Base-by-base conservation (phyloP, 2,113 vertebrate species). In the Toxotes jaculatrix region DNA sequence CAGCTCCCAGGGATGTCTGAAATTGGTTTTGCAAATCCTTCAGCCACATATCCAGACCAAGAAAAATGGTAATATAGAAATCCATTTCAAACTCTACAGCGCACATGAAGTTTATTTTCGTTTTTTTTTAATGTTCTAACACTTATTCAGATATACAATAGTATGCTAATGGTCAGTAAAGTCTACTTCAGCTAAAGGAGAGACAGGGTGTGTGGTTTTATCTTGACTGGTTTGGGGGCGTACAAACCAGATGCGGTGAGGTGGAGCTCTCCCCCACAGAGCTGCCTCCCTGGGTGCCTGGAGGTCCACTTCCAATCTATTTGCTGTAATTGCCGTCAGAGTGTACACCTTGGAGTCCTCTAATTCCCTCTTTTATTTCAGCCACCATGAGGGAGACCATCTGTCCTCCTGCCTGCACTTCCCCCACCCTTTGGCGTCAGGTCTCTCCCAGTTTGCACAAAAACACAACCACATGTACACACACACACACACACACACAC, bases 301-400 rank as follows among this genome's bases (percentile, higher is more conserved):
- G 93, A 96, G 96, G 96, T 96, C 95, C 91, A 95, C 96, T 96
- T 97, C 96, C 96, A 97, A 98, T 98, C 97, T 97, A 97, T 98
- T 98, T 97, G 96, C 95, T 97, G 96, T 98, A 99, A 98, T 97
- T 98, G 96, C 96, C 96, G 96, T 98, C 96, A 95, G 95, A 96
- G 95, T 96, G 95, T 96, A 96, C 97, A 97, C 97, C 96, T 98
- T 96, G 93, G 97, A 97, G 97, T 97, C 95, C 96, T 96, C 95
- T 98, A 97, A 97, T 97, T 97, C 96, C 97, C 96, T 96, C 90
- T 97, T 98, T 97, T 98, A 98, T 97, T 98, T 97, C 96, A 97
- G 96, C 96, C 96, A 96, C 96, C 96, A 96, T 96, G 96, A 97
- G 96, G 96, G 96, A 96, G 95, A 97, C 97, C 97, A 99, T 98